A percentile compares a stretch with the other conserved stretches of the same genome.
These are phyloP conservation scores for Magallana nippona DNA, from an alignment of 2,888 invertebrate genomes.

Conservation along the genomic window DNA sequence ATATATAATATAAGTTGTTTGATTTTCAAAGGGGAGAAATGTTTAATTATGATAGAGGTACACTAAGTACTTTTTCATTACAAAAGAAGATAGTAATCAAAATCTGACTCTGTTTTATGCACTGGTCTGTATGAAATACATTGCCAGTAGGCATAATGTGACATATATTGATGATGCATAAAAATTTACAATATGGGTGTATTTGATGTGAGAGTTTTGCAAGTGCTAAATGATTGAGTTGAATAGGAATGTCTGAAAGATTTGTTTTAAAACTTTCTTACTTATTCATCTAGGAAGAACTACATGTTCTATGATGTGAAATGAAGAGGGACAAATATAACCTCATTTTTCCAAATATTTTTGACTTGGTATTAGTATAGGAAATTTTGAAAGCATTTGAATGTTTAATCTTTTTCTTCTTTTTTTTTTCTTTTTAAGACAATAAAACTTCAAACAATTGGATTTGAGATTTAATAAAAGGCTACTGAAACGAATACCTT, in stretches of 20 bases:
- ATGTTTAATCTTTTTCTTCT: too few relatives aligned
- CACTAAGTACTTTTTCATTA: too few relatives aligned
- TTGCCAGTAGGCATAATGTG: neutral
- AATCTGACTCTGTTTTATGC: too few relatives aligned
- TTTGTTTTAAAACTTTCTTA: neutral
- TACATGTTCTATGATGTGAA: neutral
- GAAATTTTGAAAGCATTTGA: too few relatives aligned
- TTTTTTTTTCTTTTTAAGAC: too few relatives aligned
- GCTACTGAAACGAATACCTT: neutral
- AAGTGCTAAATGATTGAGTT: neutral
- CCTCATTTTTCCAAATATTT: neutral
- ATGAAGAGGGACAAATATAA: neutral
- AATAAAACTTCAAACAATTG: too few relatives aligned
- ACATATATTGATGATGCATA: neutral
- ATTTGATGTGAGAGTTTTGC: slow-evolving; percentile 12
- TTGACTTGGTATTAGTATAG: too few relatives aligned
- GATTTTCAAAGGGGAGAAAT: too few relatives aligned
- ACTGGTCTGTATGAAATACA: neutral
- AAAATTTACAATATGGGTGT: neutral
- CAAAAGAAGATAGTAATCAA: too few relatives aligned
- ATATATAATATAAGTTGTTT: too few relatives aligned
- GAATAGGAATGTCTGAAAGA: slow-evolving; percentile 22
- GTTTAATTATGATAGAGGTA: too few relatives aligned
- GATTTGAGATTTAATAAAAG: neutral
- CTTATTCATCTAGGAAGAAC: neutral